Evolutionary conservation across 1,140 invertebrate species (phyloP).

Genomic region (Aphis craccivora): DNA sequence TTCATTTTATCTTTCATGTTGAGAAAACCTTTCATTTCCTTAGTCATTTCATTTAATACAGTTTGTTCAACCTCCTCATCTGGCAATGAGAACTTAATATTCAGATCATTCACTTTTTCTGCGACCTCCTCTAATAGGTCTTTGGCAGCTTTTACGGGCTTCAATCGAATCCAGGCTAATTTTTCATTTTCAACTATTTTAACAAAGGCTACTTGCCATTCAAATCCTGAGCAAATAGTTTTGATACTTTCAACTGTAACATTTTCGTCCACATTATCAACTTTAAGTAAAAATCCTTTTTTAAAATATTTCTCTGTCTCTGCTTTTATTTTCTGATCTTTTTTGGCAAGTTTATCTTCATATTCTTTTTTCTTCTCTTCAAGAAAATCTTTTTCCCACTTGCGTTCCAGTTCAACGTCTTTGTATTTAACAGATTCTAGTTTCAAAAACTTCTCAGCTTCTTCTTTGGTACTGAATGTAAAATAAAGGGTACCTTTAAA

Average conservation of each 20-base stretch:
- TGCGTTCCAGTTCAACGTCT: conserved; percentile 29
- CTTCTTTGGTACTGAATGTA: conserved; percentile 79
- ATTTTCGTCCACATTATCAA: not conserved
- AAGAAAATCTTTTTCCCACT: conserved; percentile 50
- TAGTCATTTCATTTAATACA: conserved; percentile 45
- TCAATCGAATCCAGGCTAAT: conserved; percentile 44
- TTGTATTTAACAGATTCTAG: conserved; percentile 41
- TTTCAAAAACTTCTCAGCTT: conserved; percentile 74
- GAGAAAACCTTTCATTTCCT: conserved; percentile 26
- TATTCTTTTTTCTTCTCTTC: conserved; percentile 31
- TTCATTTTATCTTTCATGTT: conserved; percentile 41
- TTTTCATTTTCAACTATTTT: not conserved
- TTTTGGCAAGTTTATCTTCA: conserved; percentile 17
- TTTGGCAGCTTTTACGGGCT: conserved; percentile 29
- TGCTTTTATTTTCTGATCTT: conserved; percentile 39
- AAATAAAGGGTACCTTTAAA: conserved; percentile 93
- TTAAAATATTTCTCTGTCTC: conserved; percentile 52
- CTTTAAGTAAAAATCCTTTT: conserved; percentile 50
- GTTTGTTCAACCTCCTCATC: conserved; percentile 21
- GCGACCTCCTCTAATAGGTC: not conserved
- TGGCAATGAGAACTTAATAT: conserved; percentile 43
- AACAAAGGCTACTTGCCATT: conserved; percentile 52
- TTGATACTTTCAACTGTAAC: conserved; percentile 36
- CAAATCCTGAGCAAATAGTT: not conserved
- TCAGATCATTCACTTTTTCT: not conserved